These are phyloP conservation scores for Eublepharis macularius DNA, from an alignment of 2,113 vertebrate species.

Conservation along the genomic window DNA sequence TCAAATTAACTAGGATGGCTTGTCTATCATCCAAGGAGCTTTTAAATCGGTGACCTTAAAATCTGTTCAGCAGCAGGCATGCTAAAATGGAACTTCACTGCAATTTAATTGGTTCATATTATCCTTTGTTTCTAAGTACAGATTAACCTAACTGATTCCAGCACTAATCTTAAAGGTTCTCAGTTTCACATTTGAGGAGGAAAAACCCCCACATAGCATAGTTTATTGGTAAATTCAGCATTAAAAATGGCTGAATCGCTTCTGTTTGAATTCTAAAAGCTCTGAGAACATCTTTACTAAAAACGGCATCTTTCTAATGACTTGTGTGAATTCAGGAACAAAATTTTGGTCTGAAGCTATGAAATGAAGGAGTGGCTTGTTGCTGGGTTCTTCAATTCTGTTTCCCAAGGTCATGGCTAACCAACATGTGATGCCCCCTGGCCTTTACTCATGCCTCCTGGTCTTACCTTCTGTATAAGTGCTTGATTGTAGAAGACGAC, in stretches of 20 bases:
- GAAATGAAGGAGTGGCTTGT: background rate
- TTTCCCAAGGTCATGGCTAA: background rate
- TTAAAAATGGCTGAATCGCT: background rate
- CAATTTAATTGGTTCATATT: conserved; percentile 12
- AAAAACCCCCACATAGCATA: background rate
- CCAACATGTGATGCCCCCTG: too few species aligned
- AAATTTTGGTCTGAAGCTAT: background rate
- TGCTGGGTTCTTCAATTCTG: too few species aligned
- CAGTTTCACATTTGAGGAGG: background rate
- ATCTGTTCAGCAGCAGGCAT: background rate
- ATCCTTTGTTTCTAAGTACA: conserved; percentile 17
- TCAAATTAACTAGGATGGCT: conserved; percentile 17
- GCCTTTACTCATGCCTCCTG: too few species aligned
- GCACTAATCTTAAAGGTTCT: background rate
- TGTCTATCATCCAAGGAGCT: conserved; percentile 1
- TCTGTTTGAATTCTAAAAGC: background rate
- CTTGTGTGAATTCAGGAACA: rapidly evolving
- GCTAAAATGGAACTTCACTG: conserved; percentile 14
- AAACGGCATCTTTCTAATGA: background rate
- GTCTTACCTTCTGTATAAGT: too few species aligned
- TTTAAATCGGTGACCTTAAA: conserved; percentile 30
- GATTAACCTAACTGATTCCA: conserved; percentile 18
- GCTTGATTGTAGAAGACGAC: too few species aligned
- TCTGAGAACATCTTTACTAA: background rate
- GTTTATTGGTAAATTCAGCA: background rate